A percentile compares a stretch with the other conserved stretches of the same genome.
phyloP scores from a whole-genome alignment of 2,797 vertebrate genomes.

The Xiphophorus birchmanni region DNA sequence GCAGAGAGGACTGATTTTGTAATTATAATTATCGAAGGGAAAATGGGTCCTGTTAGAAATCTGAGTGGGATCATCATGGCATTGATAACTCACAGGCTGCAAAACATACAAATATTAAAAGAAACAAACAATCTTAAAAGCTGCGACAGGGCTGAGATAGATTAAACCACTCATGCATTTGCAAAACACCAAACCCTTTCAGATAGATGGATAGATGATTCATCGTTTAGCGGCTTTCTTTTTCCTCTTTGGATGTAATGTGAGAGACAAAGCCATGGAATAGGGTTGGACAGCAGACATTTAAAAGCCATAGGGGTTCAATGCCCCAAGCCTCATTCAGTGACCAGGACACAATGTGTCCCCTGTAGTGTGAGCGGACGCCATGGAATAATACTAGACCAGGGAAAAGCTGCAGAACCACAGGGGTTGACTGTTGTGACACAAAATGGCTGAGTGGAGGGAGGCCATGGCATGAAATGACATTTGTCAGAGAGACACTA shows the following conservation, averaged over 20 bases:
- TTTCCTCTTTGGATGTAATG: not conserved
- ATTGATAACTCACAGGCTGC: not conserved
- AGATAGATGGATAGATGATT: not conserved
- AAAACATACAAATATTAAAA: not conserved
- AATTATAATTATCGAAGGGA: not conserved
- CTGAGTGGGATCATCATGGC: not conserved
- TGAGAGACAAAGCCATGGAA: constrained; percentile 48
- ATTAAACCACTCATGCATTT: not conserved
- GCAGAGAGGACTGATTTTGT: not conserved
- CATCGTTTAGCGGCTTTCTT: not conserved
- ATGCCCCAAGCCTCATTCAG: constrained; percentile 46
- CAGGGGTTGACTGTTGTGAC: constrained; percentile 34
- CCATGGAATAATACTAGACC: constrained; percentile 44
- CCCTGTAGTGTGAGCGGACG: constrained; percentile 45
- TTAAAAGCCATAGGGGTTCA: constrained; percentile 49
- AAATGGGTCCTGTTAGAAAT: not conserved
- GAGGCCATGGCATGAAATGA: constrained; percentile 59
- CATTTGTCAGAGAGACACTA: constrained; percentile 64
- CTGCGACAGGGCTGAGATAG: not conserved
- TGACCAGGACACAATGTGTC: constrained; percentile 57
- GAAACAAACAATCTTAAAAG: not conserved
- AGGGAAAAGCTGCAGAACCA: constrained; percentile 16
- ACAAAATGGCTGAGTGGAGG: constrained; percentile 64
- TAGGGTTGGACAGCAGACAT: constrained; percentile 59
- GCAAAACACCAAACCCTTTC: not conserved